phyloP scores from a whole-genome alignment of 2,113 vertebrate species.

The Epinephelus lanceolatus region DNA sequence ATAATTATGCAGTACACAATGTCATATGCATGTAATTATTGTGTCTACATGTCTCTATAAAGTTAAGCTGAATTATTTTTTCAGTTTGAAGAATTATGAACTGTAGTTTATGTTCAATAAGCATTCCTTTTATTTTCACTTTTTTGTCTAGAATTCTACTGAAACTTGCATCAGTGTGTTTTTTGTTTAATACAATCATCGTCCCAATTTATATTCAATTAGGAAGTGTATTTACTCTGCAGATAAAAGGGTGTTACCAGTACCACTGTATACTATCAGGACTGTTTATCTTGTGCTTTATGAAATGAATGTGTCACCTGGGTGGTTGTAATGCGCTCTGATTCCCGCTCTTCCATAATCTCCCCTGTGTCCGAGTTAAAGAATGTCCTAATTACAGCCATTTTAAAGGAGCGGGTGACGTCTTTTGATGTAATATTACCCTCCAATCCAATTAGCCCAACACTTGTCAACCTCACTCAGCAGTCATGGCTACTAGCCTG shows the following conservation, averaged over 20 bases:
- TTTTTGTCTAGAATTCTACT: not conserved
- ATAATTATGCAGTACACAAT: not conserved
- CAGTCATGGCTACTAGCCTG: slow-evolving; percentile 47
- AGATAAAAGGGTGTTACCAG: not conserved
- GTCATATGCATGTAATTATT: not conserved
- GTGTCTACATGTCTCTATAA: not conserved
- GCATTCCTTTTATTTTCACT: too few species aligned
- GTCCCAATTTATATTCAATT: not conserved
- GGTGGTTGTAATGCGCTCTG: slow-evolving; percentile 52
- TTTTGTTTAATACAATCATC: not conserved
- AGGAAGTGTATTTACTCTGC: not conserved
- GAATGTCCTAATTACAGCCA: slow-evolving; percentile 85
- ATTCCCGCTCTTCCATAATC: slow-evolving; percentile 76
- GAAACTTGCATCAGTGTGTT: not conserved
- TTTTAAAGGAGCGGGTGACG: slow-evolving; percentile 79
- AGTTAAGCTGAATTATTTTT: too few species aligned
- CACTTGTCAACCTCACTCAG: slow-evolving; percentile 79
- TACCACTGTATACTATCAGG: not conserved
- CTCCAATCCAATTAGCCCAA: slow-evolving; percentile 80
- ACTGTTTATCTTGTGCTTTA: not conserved
- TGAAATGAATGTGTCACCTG: slow-evolving; percentile 24
- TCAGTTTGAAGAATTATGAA: too few species aligned
- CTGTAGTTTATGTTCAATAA: not conserved
- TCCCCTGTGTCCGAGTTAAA: slow-evolving; percentile 69
- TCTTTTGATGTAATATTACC: slow-evolving; percentile 87